Base-by-base conservation (phyloP, 2,113 vertebrate species). In the Bubo blakistoni region DNA sequence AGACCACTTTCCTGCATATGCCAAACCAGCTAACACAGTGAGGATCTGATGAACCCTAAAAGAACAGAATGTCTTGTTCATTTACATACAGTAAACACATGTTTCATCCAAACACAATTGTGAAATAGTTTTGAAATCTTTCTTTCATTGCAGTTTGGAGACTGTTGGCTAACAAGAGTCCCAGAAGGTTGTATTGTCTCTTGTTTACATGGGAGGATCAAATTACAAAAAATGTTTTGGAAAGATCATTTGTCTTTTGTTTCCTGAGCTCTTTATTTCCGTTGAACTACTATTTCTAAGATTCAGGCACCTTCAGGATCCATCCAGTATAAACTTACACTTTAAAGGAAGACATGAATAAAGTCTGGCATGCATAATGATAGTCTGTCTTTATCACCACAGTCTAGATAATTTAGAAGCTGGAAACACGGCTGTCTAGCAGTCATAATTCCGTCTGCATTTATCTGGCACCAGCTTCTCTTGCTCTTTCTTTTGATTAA, bases 21-120 rank as follows among this genome's bases (percentile, higher is more conserved):
- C 94, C 96, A 97, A 94, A 72, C n/a, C 36, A 16, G 55, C 90
- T 72, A 86, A 69, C 47, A n/a, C 36, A 95, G 52, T 27, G 38
- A 65, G 30, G 92, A 70, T 92, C 95, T 96, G 81, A 96, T 92
- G 67, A 69, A 81, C 73, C 52, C 70, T 82, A 91, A 96, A 97
- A 97, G 97, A 98, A 98, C 98, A 97, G 96, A 97, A 97, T 95
- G 96, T 98, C 96, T 98, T 34, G 49, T 97, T 96, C 97, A 97
- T 98, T 98, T 98, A 97, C 96, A 98, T 98, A 97, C 94, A 96
- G 95, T 97, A 98, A 98, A 97, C 98, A 98, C 96, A 97, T 95
- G 92, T 97, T 97, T 96, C 90, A 94, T 97, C 95, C 94, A 93
- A 96, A 94, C 70, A 80, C 90, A 96, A 96, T 97, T 98, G 97